These are phyloP conservation scores for Strigamia crassipes DNA, from an alignment of 2,888 invertebrate species.

Conservation along the genomic window DNA sequence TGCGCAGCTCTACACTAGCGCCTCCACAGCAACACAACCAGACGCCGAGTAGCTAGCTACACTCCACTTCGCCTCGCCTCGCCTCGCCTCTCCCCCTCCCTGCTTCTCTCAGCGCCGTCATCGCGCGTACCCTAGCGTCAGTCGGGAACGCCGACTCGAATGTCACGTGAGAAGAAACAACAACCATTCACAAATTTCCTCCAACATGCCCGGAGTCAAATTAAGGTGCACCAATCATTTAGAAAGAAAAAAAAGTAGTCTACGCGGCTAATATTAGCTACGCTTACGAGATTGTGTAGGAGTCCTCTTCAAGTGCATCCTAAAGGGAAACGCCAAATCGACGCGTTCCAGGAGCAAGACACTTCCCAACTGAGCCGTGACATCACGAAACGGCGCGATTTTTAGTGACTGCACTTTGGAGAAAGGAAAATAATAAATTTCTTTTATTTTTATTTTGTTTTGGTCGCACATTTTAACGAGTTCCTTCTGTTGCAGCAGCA, in stretches of 20 bases:
- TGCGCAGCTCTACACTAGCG: conserved; percentile 33
- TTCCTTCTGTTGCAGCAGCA: neutral
- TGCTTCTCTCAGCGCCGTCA: conserved; percentile 5
- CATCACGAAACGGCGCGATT: conserved; percentile 17
- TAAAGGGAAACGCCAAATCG: neutral
- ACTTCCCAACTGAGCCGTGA: conserved; percentile 20
- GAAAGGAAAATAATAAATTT: neutral
- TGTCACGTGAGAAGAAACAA: conserved; percentile 30
- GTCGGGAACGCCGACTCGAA: conserved; percentile 27
- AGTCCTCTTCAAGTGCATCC: neutral
- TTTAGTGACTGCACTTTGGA: neutral
- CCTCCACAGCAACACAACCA: conserved; percentile 23
- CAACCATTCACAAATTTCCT: conserved; percentile 32
- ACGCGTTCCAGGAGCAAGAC: neutral
- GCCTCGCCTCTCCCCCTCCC: conserved; percentile 18
- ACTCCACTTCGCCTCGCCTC: neutral
- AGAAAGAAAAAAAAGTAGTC: neutral
- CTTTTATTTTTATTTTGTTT: neutral
- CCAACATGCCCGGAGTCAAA: conserved; percentile 21
- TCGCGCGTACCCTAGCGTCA: conserved; percentile 37
- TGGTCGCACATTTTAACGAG: conserved; percentile 17
- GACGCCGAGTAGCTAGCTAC: conserved; percentile 32
- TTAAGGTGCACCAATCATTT: conserved; percentile 39
- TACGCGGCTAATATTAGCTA: conserved; percentile 31
- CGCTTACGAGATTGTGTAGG: conserved; percentile 25